Evolutionary conservation across 2,888 invertebrate genomes (phyloP).

Genomic region (Arge pagana): DNA sequence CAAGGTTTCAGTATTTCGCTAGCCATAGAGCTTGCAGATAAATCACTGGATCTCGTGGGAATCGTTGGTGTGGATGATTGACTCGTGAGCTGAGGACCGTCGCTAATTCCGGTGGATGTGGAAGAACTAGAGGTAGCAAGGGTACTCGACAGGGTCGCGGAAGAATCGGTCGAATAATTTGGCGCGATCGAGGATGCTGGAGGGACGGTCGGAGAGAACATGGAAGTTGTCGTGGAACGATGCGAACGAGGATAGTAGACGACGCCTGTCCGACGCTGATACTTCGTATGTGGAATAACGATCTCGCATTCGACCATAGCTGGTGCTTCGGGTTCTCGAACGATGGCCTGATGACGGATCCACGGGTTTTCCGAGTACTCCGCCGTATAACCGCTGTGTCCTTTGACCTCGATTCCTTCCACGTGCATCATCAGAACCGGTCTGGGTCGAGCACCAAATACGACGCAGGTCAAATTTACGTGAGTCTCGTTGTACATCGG

Average conservation of each 20-base stretch:
- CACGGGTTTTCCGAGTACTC: neutral
- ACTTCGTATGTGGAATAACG: conserved; percentile 39
- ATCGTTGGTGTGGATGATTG: too few species aligned
- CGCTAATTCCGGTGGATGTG: too few species aligned
- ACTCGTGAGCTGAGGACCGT: too few species aligned
- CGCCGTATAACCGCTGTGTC: neutral
- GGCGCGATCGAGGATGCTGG: too few species aligned
- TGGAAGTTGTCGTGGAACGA: too few species aligned
- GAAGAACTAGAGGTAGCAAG: neutral
- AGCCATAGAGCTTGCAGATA: too few species aligned
- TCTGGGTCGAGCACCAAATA: conserved; percentile 56
- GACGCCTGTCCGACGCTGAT: conserved; percentile 37
- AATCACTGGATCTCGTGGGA: too few species aligned
- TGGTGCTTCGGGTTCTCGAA: conserved; percentile 31
- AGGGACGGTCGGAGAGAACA: too few species aligned
- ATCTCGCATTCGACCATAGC: conserved; percentile 41
- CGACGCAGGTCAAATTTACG: conserved; percentile 58
- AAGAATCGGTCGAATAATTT: too few species aligned
- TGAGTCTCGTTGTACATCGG: conserved; percentile 45
- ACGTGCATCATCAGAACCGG: conserved; percentile 52
- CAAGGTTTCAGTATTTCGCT: too few species aligned
- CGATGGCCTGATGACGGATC: conserved; percentile 21
- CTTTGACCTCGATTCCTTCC: conserved; percentile 29
- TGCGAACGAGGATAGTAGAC: conserved; percentile 38
- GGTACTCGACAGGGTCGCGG: neutral